Base-by-base conservation (phyloP, 1,140 invertebrate genomes). In the Carposina sasakii region DNA sequence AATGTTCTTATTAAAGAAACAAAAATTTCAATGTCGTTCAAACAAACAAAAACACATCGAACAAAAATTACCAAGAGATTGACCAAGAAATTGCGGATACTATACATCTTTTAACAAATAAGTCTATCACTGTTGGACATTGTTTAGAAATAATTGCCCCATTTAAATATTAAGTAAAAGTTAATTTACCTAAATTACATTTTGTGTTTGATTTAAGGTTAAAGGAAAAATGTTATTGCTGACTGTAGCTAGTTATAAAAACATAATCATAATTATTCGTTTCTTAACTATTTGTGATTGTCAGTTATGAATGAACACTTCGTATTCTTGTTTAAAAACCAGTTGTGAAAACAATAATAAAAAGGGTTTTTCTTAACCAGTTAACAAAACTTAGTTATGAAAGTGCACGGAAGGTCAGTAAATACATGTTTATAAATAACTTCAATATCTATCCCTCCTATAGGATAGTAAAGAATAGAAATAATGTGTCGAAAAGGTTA, bases 91-190 rank as follows among this genome's bases (percentile, higher is more conserved):
- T 33, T 33, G 31, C 31, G 31, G 31, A 33, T 33, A 33, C 31
- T 33, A 33, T 33, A 33, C 36, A 21, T 17, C 15, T 39, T 39
- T 39, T 39, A 39, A 39, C 36, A 39, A 39, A 39, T 39, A 39
- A 39, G 36, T 39, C 36, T 39, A 39, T 39, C 36, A 39, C 36
- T 39, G 36, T 39, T 39, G 36, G 36, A 39, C 36, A 39, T 39
- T 39, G 36, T 39, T 39, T 39, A 39, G 36, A 39, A 39, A 39
- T 39, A 39, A 39, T 39, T 39, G 36, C 36, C 36, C 36, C 36
- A 39, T 39, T 39, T 39, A 39, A 39, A 39, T 39, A 39, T 39
- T 39, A 39, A 39, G 36, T 39, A 39, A 17, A 39, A 39, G 36
- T 39, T 39, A 39, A 39, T 39, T 39, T 39, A 39, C 36, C 16